These are phyloP conservation scores for Andrena bicolor DNA, from an alignment of 2,888 invertebrate species.

Conservation along the genomic window DNA sequence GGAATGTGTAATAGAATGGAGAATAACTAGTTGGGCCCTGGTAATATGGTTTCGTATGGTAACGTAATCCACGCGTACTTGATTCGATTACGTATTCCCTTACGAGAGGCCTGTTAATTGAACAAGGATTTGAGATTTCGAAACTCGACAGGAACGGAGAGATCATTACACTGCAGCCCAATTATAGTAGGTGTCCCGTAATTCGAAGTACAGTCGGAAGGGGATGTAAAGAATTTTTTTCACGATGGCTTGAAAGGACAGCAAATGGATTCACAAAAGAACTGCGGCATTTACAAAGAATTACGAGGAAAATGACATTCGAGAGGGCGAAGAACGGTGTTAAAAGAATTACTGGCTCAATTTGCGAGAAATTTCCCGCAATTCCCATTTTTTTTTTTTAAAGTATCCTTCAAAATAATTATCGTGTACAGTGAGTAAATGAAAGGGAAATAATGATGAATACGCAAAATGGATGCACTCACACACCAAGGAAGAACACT, in stretches of 20 bases:
- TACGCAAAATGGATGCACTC: too few species aligned
- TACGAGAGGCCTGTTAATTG: not conserved
- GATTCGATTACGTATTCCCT: not conserved
- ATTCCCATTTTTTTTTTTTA: too few species aligned
- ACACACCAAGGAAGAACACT: too few species aligned
- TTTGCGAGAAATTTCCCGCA: too few species aligned
- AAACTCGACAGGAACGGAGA: not conserved
- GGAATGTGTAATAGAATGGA: not conserved
- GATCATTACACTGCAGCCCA: not conserved
- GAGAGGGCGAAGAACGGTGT: too few species aligned
- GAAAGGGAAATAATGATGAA: too few species aligned
- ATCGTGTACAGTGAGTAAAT: too few species aligned
- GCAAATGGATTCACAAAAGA: not conserved
- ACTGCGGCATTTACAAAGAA: not conserved
- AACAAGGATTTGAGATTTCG: slow-evolving; percentile 4
- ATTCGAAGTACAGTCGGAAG: not conserved
- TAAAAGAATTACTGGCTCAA: too few species aligned
- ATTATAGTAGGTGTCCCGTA: not conserved
- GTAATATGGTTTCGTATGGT: not conserved
- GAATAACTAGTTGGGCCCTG: not conserved
- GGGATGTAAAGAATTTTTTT: not conserved
- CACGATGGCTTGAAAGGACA: not conserved
- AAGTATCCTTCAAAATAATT: too few species aligned
- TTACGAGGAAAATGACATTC: not conserved
- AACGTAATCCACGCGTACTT: not conserved